A percentile compares a stretch with the other conserved stretches of the same genome.
phyloP scores from a whole-genome alignment of 2,888 invertebrate genomes.

The Anoplius nigerrimus region DNA sequence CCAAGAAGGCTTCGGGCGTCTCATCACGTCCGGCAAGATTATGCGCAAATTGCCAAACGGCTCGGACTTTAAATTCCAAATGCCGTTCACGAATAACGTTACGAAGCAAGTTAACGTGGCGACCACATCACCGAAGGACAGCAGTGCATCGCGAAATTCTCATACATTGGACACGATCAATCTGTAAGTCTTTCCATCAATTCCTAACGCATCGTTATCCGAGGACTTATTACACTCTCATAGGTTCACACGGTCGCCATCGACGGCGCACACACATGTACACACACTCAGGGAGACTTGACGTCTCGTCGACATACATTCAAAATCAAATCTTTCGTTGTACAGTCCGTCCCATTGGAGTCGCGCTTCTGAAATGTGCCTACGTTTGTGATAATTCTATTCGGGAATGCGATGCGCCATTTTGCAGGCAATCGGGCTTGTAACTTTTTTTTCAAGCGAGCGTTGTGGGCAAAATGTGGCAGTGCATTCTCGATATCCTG shows the following conservation, averaged over 20 bases:
- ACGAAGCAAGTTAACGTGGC: slow-evolving; percentile 69
- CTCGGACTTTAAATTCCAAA: slow-evolving; percentile 84
- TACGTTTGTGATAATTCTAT: background rate
- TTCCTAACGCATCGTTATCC: slow-evolving; percentile 4
- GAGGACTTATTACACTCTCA: no score
- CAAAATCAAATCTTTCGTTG: no score
- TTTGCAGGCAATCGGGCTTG: no score
- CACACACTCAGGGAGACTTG: no score
- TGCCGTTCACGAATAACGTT: slow-evolving; percentile 76
- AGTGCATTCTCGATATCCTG: no score
- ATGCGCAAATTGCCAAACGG: slow-evolving; percentile 90
- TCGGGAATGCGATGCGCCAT: no score
- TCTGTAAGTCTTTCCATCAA: slow-evolving; percentile 60
- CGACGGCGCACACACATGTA: no score
- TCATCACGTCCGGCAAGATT: slow-evolving; percentile 98
- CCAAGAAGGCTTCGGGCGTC: slow-evolving; percentile 96
- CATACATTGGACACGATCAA: slow-evolving; percentile 70
- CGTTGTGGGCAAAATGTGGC: no score
- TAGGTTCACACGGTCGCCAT: no score
- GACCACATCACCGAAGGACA: slow-evolving; percentile 71
- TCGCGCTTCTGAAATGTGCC: background rate
- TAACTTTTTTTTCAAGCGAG: no score
- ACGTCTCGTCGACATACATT: no score
- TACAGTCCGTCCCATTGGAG: background rate
- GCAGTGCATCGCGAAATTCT: slow-evolving; percentile 65